phyloP scores from a whole-genome alignment of 2,113 vertebrate genomes.

The Sakesphorus luctuosus region DNA sequence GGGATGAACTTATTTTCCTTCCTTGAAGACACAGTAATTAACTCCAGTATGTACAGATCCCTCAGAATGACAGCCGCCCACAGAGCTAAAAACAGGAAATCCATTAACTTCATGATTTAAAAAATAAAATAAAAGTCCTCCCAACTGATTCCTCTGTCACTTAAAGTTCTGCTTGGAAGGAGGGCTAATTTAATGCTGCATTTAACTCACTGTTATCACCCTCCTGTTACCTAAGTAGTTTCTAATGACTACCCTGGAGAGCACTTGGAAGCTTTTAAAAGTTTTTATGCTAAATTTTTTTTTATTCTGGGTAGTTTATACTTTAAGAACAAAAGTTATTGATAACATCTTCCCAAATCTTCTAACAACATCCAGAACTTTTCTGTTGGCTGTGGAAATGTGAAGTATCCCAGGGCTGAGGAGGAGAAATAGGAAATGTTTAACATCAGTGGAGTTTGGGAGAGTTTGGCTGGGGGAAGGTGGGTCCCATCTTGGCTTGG shows the following conservation, averaged over 20 bases:
- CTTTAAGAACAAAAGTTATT: constrained; percentile 67
- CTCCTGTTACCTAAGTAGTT: constrained; percentile 77
- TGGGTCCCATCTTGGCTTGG: neutral
- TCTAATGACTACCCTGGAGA: constrained; percentile 78
- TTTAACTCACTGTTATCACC: constrained; percentile 73
- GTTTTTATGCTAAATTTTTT: constrained; percentile 69
- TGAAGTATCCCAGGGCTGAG: neutral
- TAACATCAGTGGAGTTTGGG: rapidly evolving
- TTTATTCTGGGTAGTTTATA: constrained; percentile 28
- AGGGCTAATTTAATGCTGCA: constrained; percentile 73
- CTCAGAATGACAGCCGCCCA: constrained; percentile 72
- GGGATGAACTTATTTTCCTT: constrained; percentile 31
- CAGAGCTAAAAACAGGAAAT: constrained; percentile 70
- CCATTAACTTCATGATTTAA: constrained; percentile 73
- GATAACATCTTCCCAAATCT: constrained; percentile 42
- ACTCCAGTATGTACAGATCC: constrained; percentile 42
- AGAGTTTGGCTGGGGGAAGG: neutral
- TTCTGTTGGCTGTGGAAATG: neutral
- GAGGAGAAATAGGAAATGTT: neutral
- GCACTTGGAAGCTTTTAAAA: constrained; percentile 79
- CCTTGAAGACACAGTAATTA: constrained; percentile 56
- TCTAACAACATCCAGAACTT: neutral
- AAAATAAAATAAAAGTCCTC: constrained; percentile 69
- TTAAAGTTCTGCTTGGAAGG: constrained; percentile 64
- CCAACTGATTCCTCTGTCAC: constrained; percentile 73